These are phyloP conservation scores for Operophtera brumata DNA, from an alignment of 2,888 invertebrate genomes.

Conservation along the genomic window DNA sequence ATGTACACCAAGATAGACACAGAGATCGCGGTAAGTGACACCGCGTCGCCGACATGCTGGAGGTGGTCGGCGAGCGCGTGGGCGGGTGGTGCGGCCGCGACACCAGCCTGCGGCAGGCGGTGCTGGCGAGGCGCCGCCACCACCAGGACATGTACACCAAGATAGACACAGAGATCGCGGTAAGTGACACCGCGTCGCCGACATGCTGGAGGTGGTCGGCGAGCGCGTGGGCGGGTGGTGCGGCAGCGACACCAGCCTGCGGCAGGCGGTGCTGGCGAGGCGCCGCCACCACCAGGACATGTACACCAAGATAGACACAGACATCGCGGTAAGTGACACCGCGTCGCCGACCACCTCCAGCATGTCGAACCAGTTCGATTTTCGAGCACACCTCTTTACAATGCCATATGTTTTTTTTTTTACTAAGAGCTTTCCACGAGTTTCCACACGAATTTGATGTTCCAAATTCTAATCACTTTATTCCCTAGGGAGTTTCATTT, in stretches of 20 bases:
- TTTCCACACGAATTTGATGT: too few species aligned
- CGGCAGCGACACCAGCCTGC: conserved; percentile 62
- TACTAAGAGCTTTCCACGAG: too few species aligned
- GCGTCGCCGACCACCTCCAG: too few species aligned
- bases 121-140: conserved; percentile 55
- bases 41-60: conserved; percentile 79
- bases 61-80: conserved; percentile 78
- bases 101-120: conserved; percentile 61
- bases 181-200: conserved; percentile 68
- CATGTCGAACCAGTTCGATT: too few species aligned
- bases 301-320: conserved; percentile 61
- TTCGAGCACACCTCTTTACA: too few species aligned
- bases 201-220: conserved; percentile 80
- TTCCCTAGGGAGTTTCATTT: too few species aligned
- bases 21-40: conserved; percentile 55
- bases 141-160: conserved; percentile 59
- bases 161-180: conserved; percentile 58
- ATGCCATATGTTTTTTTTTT: too few species aligned
- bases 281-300: conserved; percentile 51
- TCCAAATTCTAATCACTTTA: too few species aligned
- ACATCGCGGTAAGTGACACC: conserved; percentile 54
- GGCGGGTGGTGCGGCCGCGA: conserved; percentile 74
- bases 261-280: conserved; percentile 64
- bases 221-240: conserved; percentile 78
- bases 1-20: conserved; percentile 62